Percentiles rank a stretch among this genome's conserved stretches.
phyloP scores from a whole-genome alignment of 64 coral and sea anemone genomes.

The Dendronephthya gigantea region DNA sequence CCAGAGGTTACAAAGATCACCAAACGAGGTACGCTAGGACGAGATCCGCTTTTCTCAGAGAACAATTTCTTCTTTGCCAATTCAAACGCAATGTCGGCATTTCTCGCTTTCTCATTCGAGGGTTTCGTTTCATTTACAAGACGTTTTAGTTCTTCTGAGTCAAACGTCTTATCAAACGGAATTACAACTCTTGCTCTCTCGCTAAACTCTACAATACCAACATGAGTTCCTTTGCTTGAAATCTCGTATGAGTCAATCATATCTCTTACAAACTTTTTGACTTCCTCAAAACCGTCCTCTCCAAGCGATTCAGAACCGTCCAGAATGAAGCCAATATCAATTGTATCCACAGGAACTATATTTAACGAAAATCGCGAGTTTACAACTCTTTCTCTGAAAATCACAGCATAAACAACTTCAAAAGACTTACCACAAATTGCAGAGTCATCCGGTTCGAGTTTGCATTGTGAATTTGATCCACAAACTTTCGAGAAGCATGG shows the following conservation, averaged over 20 bases:
- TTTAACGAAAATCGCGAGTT: background rate
- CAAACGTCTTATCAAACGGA: background rate
- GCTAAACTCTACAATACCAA: background rate
- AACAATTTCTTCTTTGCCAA: background rate
- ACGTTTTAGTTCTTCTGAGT: background rate
- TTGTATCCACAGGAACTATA: background rate
- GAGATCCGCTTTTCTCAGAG: background rate
- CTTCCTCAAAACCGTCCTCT: background rate
- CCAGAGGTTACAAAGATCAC: conserved; percentile 29
- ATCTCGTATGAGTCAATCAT: background rate
- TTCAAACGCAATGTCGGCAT: background rate
- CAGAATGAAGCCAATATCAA: background rate
- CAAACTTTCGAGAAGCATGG: background rate
- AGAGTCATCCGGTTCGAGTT: background rate
- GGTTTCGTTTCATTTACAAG: background rate
- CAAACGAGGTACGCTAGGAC: background rate
- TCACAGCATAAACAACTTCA: background rate
- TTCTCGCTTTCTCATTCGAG: background rate
- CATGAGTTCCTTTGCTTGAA: background rate
- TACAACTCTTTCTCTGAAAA: background rate
- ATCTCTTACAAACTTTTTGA: background rate
- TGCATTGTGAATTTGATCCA: background rate
- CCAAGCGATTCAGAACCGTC: background rate
- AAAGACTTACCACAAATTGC: background rate
- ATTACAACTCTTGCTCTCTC: background rate